These are phyloP conservation scores for Martes martes DNA, from an alignment of 2,113 vertebrate genomes.

Conservation along the genomic window DNA sequence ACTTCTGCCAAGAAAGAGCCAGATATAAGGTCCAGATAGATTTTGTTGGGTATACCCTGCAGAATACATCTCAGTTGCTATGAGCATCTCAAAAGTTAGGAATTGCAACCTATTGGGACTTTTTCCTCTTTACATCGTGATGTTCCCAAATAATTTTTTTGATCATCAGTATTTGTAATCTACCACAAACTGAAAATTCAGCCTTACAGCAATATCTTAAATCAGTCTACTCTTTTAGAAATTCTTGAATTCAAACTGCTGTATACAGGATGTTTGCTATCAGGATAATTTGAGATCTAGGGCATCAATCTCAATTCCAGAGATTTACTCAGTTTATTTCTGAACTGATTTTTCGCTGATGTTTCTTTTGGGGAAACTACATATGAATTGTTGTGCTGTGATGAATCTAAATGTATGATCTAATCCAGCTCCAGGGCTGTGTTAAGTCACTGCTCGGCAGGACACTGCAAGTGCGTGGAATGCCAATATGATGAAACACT, in stretches of 20 bases:
- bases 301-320: not conserved
- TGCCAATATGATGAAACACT: conserved; percentile 51
- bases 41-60: not conserved
- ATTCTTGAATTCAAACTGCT: not conserved
- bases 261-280: not conserved
- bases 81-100: not conserved
- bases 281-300: conserved; percentile 1
- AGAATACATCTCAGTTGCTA: not conserved
- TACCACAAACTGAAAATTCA: not conserved
- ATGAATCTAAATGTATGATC: conserved; percentile 47
- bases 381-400: conserved; percentile 18
- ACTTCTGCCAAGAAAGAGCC: not conserved
- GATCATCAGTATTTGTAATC: not conserved
- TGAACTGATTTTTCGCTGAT: conserved; percentile 40
- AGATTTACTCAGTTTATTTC: conserved; percentile 25
- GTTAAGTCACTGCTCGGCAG: conserved; percentile 41
- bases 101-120: not conserved
- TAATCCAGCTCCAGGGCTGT: conserved; percentile 16
- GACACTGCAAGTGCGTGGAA: not conserved
- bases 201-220: not conserved
- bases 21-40: not conserved
- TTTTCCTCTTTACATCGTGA: not conserved
- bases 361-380: conserved; percentile 18
- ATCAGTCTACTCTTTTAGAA: not conserved
- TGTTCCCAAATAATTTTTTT: not conserved